Base-by-base conservation (phyloP, 2,113 vertebrate species). In the Malurus cyaneus region DNA sequence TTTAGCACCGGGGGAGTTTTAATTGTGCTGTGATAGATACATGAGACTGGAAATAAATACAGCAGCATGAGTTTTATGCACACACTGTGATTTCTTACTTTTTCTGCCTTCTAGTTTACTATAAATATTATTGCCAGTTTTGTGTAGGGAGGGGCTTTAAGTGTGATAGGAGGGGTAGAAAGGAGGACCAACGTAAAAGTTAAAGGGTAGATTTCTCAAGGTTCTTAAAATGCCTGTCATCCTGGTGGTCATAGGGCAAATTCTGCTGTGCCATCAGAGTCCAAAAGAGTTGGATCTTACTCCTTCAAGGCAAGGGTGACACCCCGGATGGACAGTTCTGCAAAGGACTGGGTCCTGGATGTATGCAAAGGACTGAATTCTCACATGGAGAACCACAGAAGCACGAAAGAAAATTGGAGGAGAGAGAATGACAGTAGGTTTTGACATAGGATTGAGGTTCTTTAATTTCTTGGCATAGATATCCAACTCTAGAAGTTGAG, bases 291-390 rank as follows among this genome's bases (percentile, higher is more conserved):
- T 67, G 79, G 29, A 59, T 74, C 42, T 19, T 80, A 17, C 50
- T 85, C 25, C 34, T 85, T 54, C 11, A 14, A 79, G 79, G 12
- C 9, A 20, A 9, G 32, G 44, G 42, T 50, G 36, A 59, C 20
- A n/a, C 6, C 3, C 29, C 85, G 41, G 15, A 8, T 61, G 31
- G 46, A 9, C 4, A 2, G 41, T 84, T 81, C 70, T 64, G 36
- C n/a, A 11, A 39, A 39, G 39, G 39, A 39, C 39, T 39, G 39
- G 39, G 39, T 39, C 39, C 39, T 39, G 39, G 39, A 19, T 2
- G 1, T 7, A 1, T 3, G 16, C 3, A 3, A 44, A 53, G 46
- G n/a, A 57, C 54, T 8, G 26, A 8, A 41, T 53, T 53, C 18
- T 66, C 34, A 42, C 21, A 36, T 0, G 10, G 34, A 44, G 46